Conservation (phyloP, 2,888 invertebrate genomes). For the Heliconius erato region DNA sequence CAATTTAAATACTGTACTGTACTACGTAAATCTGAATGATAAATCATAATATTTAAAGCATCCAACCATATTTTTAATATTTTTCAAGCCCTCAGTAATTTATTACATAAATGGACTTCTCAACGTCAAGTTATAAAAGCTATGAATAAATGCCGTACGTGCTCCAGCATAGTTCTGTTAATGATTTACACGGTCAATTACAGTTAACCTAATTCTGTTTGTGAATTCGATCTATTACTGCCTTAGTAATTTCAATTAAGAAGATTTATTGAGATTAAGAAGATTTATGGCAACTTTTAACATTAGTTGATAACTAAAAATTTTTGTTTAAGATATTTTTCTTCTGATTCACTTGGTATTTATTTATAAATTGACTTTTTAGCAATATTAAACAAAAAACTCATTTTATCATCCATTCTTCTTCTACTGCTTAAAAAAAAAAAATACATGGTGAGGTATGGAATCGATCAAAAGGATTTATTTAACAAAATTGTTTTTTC, state of each 20-base stretch:
- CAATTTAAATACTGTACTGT: not conserved
- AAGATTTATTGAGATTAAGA: not conserved
- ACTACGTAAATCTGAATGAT: not conserved
- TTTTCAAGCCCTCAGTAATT: not conserved
- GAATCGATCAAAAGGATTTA: not conserved
- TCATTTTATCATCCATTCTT: not conserved
- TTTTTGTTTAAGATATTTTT: not conserved
- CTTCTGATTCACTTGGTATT: not conserved
- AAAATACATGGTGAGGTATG: not conserved
- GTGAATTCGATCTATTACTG: conserved; percentile 35
- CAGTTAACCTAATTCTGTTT: conserved; percentile 41
- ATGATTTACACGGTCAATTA: conserved; percentile 44
- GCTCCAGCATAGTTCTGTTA: conserved; percentile 49
- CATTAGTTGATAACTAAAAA: not conserved
- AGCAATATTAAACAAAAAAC: not conserved
- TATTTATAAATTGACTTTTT: not conserved
- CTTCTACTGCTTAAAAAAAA: not conserved
- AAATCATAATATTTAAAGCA: not conserved
- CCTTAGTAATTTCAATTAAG: not conserved
- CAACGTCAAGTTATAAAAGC: conserved; percentile 25
- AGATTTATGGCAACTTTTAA: not conserved
- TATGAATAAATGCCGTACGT: conserved; percentile 30
- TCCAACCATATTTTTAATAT: not conserved
- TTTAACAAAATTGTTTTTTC: not conserved
- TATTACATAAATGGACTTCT: conserved; percentile 17